phyloP scores from a whole-genome alignment of 2,797 vertebrate genomes.

The Tenualosa ilisha region DNA sequence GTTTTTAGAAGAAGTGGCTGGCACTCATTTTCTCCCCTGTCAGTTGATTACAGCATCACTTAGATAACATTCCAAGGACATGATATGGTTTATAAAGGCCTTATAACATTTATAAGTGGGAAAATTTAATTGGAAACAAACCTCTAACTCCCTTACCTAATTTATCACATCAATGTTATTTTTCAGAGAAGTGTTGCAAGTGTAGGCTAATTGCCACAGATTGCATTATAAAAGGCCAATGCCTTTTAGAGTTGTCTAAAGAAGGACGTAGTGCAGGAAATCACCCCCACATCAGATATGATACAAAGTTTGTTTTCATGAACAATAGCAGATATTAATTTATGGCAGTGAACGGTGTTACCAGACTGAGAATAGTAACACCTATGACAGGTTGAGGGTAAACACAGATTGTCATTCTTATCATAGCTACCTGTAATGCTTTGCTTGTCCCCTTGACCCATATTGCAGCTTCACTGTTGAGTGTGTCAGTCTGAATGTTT shows the following conservation, averaged over 20 bases:
- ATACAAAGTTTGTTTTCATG: background rate
- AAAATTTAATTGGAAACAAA: background rate
- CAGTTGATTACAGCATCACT: background rate
- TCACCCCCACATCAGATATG: background rate
- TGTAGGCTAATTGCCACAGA: background rate
- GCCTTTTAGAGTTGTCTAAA: no score
- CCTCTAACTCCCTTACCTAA: background rate
- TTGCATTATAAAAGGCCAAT: no score
- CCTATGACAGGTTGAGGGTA: conserved; percentile 69
- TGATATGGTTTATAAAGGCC: background rate
- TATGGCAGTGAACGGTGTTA: background rate
- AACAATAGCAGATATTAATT: background rate
- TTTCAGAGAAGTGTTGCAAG: no score
- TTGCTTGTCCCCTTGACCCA: conserved; percentile 53
- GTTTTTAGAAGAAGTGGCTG: background rate
- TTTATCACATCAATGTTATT: background rate
- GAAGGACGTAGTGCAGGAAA: no score
- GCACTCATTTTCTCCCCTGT: background rate
- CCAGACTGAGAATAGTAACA: conserved; percentile 29
- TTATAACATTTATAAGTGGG: no score
- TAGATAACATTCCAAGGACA: background rate
- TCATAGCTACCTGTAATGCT: conserved; percentile 58
- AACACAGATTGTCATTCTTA: conserved; percentile 73
- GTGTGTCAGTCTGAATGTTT: background rate
- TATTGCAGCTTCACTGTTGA: conserved; percentile 29